Conservation (phyloP, 35 echinoderm and acorn worm species). For the Apostichopus japonicus region DNA sequence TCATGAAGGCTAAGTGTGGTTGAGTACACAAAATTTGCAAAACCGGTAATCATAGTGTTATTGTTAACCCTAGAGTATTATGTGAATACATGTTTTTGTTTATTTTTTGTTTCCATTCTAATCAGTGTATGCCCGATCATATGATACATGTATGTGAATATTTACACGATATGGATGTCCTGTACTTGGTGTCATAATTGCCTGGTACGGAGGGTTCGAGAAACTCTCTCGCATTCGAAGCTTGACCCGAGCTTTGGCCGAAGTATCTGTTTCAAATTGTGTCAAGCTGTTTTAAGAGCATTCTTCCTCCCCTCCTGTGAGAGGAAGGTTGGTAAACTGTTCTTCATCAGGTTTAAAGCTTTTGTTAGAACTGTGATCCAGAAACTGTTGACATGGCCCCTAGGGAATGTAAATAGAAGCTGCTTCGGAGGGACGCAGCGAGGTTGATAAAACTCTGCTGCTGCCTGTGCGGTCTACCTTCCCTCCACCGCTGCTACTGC, state of each 20-base stretch:
- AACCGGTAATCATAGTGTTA: too few species aligned
- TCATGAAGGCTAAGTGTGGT: too few species aligned
- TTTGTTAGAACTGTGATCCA: constrained; percentile 33
- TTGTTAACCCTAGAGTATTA: too few species aligned
- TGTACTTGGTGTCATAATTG: too few species aligned
- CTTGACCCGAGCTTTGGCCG: neutral
- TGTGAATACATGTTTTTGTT: too few species aligned
- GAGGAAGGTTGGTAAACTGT: constrained; percentile 38
- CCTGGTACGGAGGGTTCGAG: neutral
- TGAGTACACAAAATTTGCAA: too few species aligned
- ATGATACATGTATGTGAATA: too few species aligned
- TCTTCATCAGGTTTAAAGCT: neutral
- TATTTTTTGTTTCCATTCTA: too few species aligned
- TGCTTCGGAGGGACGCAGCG: neutral
- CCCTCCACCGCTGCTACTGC: too few species aligned
- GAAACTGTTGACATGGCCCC: constrained; percentile 55
- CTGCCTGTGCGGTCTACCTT: neutral
- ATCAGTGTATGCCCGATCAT: too few species aligned
- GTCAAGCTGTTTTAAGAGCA: constrained; percentile 50
- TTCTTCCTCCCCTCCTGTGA: constrained; percentile 46
- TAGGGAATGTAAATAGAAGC: constrained; percentile 52
- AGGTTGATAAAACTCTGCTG: constrained; percentile 1
- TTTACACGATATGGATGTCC: too few species aligned
- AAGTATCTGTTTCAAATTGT: constrained; percentile 43
- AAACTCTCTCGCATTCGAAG: neutral